phyloP scores from a whole-genome alignment of 2,888 invertebrate genomes.

The Polydesmus complanatus region DNA sequence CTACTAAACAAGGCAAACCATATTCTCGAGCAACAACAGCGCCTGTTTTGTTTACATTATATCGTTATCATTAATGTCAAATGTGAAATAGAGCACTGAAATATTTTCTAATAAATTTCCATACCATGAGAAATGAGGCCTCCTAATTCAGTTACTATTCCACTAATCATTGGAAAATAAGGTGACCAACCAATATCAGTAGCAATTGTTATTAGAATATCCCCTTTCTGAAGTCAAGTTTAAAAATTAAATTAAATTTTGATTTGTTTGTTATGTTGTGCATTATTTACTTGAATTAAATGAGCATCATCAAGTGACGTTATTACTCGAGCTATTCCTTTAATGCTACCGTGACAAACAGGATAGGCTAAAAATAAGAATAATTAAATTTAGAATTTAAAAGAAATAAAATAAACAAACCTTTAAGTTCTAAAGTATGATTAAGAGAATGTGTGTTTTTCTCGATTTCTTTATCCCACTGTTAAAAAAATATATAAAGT shows the following conservation, averaged over 20 bases:
- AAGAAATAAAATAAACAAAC: background rate
- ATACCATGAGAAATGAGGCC: background rate
- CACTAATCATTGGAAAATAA: background rate
- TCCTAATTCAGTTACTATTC: background rate
- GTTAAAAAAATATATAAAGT: conserved; percentile 2
- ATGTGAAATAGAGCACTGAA: no score
- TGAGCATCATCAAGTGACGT: conserved; percentile 47
- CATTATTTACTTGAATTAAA: conserved; percentile 27
- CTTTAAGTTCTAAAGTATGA: background rate
- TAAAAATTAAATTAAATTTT: no score
- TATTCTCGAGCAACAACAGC: background rate
- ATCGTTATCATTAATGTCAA: no score
- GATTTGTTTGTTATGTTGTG: no score
- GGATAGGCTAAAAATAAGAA: conserved; percentile 43
- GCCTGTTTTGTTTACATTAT: no score
- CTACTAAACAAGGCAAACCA: background rate
- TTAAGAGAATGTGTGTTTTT: background rate
- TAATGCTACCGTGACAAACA: conserved; percentile 52
- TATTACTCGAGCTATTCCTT: conserved; percentile 58
- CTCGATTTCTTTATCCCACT: conserved; percentile 1
- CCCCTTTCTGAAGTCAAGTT: background rate
- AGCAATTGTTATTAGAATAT: background rate
- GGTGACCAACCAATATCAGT: background rate
- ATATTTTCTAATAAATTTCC: no score
- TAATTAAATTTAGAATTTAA: background rate